phyloP scores from a whole-genome alignment of 2,888 invertebrate genomes.

The Formica aserva region DNA sequence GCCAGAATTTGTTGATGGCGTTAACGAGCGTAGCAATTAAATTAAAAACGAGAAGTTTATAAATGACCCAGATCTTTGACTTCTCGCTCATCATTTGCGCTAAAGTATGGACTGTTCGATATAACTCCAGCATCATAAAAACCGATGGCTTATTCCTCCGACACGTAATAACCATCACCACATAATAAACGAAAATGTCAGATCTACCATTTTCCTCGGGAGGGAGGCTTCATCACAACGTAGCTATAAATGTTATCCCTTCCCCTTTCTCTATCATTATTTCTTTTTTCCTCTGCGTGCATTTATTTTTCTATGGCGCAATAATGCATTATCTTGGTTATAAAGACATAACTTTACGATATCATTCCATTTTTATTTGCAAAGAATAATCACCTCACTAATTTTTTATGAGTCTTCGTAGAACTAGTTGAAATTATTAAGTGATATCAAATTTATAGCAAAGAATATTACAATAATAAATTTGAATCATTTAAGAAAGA shows the following conservation, averaged over 20 bases:
- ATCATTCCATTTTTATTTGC: constrained; percentile 35
- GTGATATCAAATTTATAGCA: not conserved
- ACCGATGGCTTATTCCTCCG: constrained; percentile 33
- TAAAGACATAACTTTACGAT: constrained; percentile 23
- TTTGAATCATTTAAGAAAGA: not conserved
- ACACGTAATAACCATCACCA: constrained; percentile 26
- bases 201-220: constrained; percentile 24
- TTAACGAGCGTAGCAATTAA: constrained; percentile 64
- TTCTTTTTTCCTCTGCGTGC: not conserved
- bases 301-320: constrained; percentile 29
- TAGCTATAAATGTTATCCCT: constrained; percentile 27
- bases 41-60: constrained; percentile 52
- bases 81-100: constrained; percentile 9
- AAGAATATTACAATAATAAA: not conserved
- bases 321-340: constrained; percentile 27
- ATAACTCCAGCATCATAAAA: constrained; percentile 49
- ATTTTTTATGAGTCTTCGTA: constrained; percentile 35
- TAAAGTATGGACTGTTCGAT: constrained; percentile 27
- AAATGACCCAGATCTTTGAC: constrained; percentile 34
- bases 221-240: not conserved
- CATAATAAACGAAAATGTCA: constrained; percentile 43
- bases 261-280: not conserved
- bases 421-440: constrained; percentile 1
- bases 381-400: constrained; percentile 29
- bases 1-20: not conserved